Evolutionary conservation across 2,797 vertebrate genomes (phyloP).

Genomic region (Erethizon dorsatum): DNA sequence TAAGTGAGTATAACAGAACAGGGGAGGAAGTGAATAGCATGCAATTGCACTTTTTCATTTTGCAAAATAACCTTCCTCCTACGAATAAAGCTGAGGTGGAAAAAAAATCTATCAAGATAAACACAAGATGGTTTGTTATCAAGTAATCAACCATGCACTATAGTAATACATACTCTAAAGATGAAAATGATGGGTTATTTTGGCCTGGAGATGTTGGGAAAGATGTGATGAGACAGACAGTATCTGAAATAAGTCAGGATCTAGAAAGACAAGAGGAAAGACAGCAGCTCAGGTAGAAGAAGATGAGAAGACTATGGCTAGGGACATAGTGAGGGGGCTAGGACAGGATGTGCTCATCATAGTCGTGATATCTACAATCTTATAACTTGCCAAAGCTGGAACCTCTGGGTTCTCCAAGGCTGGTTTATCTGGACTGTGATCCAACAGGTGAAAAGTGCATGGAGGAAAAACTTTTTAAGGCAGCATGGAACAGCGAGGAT

Average conservation of each 20-base stretch:
- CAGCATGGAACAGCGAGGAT: not conserved
- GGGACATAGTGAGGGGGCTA: not conserved
- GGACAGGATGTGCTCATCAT: not conserved
- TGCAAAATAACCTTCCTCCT: slow-evolving; percentile 21
- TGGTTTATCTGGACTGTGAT: not conserved
- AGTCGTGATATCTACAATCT: not conserved
- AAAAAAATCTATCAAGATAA: slow-evolving; percentile 9
- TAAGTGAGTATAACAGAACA: not conserved
- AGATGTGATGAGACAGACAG: not conserved
- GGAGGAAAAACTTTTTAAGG: not conserved
- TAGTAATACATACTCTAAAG: not conserved
- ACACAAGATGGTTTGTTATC: not conserved
- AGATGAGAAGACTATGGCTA: not conserved
- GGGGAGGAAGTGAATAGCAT: not conserved
- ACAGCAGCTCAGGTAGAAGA: accelerated
- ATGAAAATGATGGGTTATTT: not conserved
- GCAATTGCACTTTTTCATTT: not conserved
- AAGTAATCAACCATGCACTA: not conserved
- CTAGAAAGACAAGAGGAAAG: not conserved
- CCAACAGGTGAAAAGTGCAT: not conserved
- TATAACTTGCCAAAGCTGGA: not conserved
- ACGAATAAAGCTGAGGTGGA: slow-evolving; percentile 17
- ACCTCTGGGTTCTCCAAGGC: slow-evolving; percentile 15
- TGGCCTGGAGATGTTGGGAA: not conserved
- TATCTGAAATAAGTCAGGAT: not conserved